Evolutionary conservation across 2,113 vertebrate species (phyloP), one percentile per base, ranked within the genome.

Genomic region (Alligator mississippiensis): DNA sequence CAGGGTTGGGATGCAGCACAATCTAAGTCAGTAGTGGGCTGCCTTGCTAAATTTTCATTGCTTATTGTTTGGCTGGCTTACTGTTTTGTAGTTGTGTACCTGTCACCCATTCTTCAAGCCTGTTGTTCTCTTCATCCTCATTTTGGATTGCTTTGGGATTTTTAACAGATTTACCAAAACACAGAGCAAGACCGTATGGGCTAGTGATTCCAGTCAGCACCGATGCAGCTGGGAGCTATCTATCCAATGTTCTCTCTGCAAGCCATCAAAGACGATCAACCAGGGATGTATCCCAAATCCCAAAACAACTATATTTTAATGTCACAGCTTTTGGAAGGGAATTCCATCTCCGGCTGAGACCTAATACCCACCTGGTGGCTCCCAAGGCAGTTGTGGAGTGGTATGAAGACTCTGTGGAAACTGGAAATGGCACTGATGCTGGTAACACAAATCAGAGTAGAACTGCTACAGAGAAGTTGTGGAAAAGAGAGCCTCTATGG

Each of bases 201-300:
- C 96, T 99, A 24, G 98, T 99, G 94, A 99, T 98, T 15, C 99
- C 99, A 2, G 89, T 99, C 85, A 99, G 99, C 96, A 99, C 99
- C 4, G 92, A 97, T 63, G 98, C 98, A 2, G 98, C 98, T 5
- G 99, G 99, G 85, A 98, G 97, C 94, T 99, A 97, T 96, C 18
- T 99, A 95, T 99, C 99, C 30, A 98, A 98, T 84, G 94, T 99
- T 89, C 98, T 99, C 64, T 99, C 99, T 0, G 98, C 98, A 24
- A 98, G 95, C 24, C 98, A 98, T 95, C 99, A 98, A 88, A 98
- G 98, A 95, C 98, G 99, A 3, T 98, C 97, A 15, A 82, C 97
- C 16, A 98, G 99, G 84, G 99, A 98, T 38, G 97, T 78, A 3
- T 84, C 96, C 12, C 84, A 90, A 1, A 95, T 70, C 11, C 83